Base-by-base conservation (phyloP, 1,140 invertebrate genomes). In the Plectrocnemia conspersa region DNA sequence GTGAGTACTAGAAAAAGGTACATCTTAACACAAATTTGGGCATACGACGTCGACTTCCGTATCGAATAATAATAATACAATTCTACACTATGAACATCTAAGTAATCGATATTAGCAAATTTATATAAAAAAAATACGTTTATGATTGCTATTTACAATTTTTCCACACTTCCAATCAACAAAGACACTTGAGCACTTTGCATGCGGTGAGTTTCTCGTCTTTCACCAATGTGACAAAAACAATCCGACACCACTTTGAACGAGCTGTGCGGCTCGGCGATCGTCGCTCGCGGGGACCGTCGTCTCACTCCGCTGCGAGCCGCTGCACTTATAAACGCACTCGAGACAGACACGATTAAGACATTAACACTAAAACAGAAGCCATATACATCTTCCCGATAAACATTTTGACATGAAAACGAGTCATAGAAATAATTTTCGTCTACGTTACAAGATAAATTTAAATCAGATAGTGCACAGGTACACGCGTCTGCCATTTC, bases 111-210 rank as follows among this genome's bases (percentile, higher is more conserved):
- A 52, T 54, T 41, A 42, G 59, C 54, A 49, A 38, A 57, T 56
- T 60, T 27, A 52, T 56, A 50, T 52, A 61, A 56, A 50, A 56
- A 56, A 60, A 56, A 60, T 54, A 59, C 52, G n/a, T n/a, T n/a
- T n/a, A 61, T 50, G 21, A 52, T 61, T 47, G 40, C 36, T 57
- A 61, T 61, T 61, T 61, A 56, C 59, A 57, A 52, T 54, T 32
- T n/a, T 58, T 49, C 52, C 54, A 56, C n/a, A n/a, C 52, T 55
- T 61, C 58, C 54, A 56, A 56, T 56, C 58, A 55, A 61, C 54
- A 57, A 61, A 61, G 59, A 61, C 59, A 61, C 59, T 61, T 50
- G 59, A 38, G 58, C 55, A 60, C 54, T 59, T 15, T 36, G 47
- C 42, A 48, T 29, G 45, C 18, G 6, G 13, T 22, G 29, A n/a